These are phyloP conservation scores for Synaphobranchus kaupii DNA, from an alignment of 2,797 vertebrate species.

Conservation along the genomic window DNA sequence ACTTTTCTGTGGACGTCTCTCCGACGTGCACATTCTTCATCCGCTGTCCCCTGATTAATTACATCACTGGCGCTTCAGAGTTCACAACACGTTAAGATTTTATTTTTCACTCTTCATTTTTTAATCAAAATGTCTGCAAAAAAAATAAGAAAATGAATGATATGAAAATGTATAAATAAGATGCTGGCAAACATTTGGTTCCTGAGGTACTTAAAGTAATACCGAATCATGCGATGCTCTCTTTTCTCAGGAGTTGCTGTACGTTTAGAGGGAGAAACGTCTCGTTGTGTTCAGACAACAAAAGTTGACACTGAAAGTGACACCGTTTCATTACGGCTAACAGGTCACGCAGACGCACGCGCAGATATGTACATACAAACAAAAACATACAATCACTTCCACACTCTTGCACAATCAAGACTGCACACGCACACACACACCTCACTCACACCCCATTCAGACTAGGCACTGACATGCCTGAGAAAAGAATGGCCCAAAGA, in stretches of 20 bases:
- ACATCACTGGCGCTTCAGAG: background rate
- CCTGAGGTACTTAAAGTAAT: conserved; percentile 24
- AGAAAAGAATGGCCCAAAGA: background rate
- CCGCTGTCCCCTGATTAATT: conserved; percentile 17
- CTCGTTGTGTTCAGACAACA: background rate
- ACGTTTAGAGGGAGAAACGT: background rate
- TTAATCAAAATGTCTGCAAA: background rate
- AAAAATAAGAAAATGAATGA: conserved; percentile 4
- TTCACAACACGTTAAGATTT: background rate
- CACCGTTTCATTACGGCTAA: no score
- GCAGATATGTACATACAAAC: conserved; percentile 21
- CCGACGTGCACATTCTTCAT: background rate
- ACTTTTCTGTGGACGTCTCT: background rate
- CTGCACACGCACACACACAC: no score
- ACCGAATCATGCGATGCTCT: background rate
- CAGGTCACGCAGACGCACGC: background rate
- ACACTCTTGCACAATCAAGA: no score
- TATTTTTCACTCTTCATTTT: background rate
- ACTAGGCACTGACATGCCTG: background rate
- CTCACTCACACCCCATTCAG: background rate
- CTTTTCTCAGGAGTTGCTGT: background rate
- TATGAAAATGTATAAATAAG: background rate
- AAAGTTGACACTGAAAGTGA: background rate
- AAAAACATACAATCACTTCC: background rate
- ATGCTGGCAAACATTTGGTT: background rate